phyloP scores from a whole-genome alignment of 2,113 vertebrate species.

The Notarius quadriscutis region DNA sequence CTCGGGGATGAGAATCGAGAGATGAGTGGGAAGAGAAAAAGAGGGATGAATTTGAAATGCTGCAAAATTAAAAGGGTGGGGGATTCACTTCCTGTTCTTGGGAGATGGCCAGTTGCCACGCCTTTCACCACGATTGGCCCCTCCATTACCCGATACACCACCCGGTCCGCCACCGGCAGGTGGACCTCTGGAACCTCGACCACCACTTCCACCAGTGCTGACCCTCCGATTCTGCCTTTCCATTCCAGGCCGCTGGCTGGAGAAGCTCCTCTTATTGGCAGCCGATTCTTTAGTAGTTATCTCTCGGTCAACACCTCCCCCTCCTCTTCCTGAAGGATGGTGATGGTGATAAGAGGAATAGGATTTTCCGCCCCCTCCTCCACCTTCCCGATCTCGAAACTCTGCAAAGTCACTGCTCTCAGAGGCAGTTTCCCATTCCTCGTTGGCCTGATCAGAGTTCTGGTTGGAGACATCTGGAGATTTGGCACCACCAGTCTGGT shows the following conservation, averaged over 20 bases:
- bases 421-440: conserved; percentile 92
- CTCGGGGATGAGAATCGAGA: conserved; percentile 59
- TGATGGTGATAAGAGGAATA: conserved; percentile 71
- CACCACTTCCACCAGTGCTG: conserved; percentile 69
- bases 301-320: conserved; percentile 73
- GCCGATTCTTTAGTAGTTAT: conserved; percentile 70
- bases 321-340: conserved; percentile 56
- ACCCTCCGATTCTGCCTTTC: conserved; percentile 87
- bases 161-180: conserved; percentile 64
- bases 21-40: conserved; percentile 50
- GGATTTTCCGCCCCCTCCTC: conserved; percentile 56
- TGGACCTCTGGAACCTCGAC: conserved; percentile 71
- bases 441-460: conserved; percentile 93
- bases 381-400: conserved; percentile 77
- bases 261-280: conserved; percentile 88
- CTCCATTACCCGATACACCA: conserved; percentile 68
- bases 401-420: conserved; percentile 94
- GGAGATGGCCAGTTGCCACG: conserved; percentile 88
- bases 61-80: conserved; percentile 54
- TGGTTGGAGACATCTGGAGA: conserved; percentile 91
- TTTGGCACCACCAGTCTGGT: conserved; percentile 77
- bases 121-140: conserved; percentile 74
- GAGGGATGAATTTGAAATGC: conserved; percentile 64
- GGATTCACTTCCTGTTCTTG: conserved; percentile 82
- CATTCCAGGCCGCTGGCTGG: conserved; percentile 89